Base-by-base conservation (phyloP, 2,113 vertebrate species). In the Junco hyemalis region DNA sequence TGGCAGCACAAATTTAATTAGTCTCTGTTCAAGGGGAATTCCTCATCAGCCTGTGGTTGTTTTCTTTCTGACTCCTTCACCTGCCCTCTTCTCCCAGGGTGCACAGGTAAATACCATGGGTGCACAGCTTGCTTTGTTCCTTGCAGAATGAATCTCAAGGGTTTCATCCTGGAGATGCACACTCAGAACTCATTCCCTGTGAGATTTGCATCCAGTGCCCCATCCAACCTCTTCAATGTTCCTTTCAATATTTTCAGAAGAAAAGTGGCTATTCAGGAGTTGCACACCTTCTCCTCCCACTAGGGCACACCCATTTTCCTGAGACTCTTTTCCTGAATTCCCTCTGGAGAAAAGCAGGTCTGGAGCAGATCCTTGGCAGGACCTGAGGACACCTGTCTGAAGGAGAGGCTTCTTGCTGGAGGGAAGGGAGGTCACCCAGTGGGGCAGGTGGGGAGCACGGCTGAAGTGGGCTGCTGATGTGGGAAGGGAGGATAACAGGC, bases 1-100 rank as follows among this genome's bases (percentile, higher is more conserved):
- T 87, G 73, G 81, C 81, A 91, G 70, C 47, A 35, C 77, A 81
- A 85, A 92, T 81, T 87, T 91, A 91, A 97, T 89, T 86, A 95
- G 57, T 12, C n/a, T 70, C 73, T 57, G 23, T 87, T 70, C 35
- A 74, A 72, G 14, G 18, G 40, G 57, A 87, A 65, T 85, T 89
- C 47, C 25, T 45, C 19, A 29, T 63, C 56, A 88, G 38, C 33
- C 42, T 56, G 10, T 54, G 20, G 11, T 26, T 91, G 50, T 35
- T 21, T 83, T 33, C 25, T 47, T 93, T 88, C 80, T 77, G 83
- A 71, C 80, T 86, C 31, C 28, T 29, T 60, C 91, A 84, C 50
- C 56, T n/a, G 28, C 40, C 31, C 25, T 86, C 17, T 29, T 73
- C 68, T 78, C 51, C 45, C 53, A 44, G 13, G 12, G 6, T 45